A percentile compares a stretch with the other conserved stretches of the same genome.
Evolutionary conservation across 2,797 vertebrate genomes (phyloP).

Genomic region (Sphenopsis melanotis): DNA sequence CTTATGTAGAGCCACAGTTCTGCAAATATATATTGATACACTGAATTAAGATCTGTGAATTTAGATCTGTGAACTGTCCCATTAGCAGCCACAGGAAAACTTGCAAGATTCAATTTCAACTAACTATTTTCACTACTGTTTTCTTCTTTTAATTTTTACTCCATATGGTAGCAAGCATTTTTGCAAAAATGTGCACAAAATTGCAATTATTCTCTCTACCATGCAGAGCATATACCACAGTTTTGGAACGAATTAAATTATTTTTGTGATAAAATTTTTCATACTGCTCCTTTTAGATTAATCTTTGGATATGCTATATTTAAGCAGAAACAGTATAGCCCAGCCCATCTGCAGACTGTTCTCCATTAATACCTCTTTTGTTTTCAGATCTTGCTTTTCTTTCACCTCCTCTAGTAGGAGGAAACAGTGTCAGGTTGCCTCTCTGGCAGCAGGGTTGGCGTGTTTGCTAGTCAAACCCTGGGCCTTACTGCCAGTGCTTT

Average conservation of each 20-base stretch:
- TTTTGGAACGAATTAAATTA: not conserved
- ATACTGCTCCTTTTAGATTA: not conserved
- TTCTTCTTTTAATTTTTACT: not conserved
- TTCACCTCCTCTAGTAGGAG: not conserved
- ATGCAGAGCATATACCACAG: rapidly evolving
- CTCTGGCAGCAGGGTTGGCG: not conserved
- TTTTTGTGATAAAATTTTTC: not conserved
- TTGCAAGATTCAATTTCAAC: not conserved
- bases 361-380: not conserved
- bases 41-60: not conserved
- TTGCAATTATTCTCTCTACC: not conserved
- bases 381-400: not conserved
- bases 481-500: not conserved
- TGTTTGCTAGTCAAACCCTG: not conserved
- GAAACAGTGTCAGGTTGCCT: not conserved
- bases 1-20: not conserved
- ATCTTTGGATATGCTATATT: not conserved
- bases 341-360: not conserved
- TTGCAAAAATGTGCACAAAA: not conserved
- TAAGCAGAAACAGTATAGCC: not conserved
- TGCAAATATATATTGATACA: not conserved
- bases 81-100: not conserved
- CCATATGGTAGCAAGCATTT: not conserved
- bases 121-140: not conserved
- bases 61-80: not conserved